Conservation (phyloP, 35 echinoderm and acorn worm genomes). For the Lytechinus variegatus region DNA sequence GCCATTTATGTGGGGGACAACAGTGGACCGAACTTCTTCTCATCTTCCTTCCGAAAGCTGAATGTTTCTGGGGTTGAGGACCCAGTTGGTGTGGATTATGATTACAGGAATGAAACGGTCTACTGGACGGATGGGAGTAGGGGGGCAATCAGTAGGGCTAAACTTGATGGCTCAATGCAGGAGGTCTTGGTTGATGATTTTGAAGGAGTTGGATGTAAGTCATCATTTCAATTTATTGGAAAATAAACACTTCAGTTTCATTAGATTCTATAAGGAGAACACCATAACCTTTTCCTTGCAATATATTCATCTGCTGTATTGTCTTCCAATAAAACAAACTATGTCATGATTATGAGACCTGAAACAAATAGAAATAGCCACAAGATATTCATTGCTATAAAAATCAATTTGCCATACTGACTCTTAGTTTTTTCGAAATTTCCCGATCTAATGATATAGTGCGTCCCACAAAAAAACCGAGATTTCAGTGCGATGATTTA, state of each 20-base stretch:
- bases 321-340: neutral
- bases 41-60: neutral
- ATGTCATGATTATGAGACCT: too few relatives aligned
- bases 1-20: neutral
- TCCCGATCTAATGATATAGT: too few relatives aligned
- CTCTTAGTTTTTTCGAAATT: too few relatives aligned
- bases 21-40: neutral
- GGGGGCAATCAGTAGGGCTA: neutral
- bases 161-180: neutral
- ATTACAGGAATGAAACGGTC: slow-evolving; percentile 1
- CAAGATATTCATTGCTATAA: too few relatives aligned
- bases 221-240: neutral
- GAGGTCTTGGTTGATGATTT: neutral
- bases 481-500: too few relatives aligned
- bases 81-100: neutral
- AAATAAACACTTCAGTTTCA: neutral
- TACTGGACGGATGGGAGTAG: neutral
- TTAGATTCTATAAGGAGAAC: slow-evolving; percentile 25
- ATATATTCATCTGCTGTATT: neutral
- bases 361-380: too few relatives aligned
- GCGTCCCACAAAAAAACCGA: too few relatives aligned
- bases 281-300: slow-evolving; percentile 39
- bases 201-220: slow-evolving; percentile 19
- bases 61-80: neutral
- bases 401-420: too few relatives aligned